phyloP scores from a whole-genome alignment of 2,888 invertebrate genomes.

The Zeuzera pyrina region DNA sequence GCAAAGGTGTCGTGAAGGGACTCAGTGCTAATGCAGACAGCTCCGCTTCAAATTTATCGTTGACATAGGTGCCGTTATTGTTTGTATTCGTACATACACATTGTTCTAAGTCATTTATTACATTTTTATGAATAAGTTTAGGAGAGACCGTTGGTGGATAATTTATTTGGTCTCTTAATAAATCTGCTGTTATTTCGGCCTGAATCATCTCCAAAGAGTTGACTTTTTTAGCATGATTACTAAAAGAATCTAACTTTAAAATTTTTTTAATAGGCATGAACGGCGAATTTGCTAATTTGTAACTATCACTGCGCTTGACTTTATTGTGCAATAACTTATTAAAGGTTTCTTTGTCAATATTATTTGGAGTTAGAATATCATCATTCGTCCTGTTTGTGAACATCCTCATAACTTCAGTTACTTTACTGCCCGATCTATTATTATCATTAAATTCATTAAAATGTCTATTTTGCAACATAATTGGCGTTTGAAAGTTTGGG shows the following conservation, averaged over 20 bases:
- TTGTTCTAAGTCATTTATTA: constrained; percentile 39
- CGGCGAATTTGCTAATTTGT: constrained; percentile 84
- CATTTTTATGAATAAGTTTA: constrained; percentile 50
- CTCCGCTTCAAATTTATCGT: constrained; percentile 50
- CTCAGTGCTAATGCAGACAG: constrained; percentile 56
- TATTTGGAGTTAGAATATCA: no score
- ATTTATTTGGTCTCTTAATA: constrained; percentile 79
- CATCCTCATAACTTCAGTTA: constrained; percentile 62
- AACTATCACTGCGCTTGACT: constrained; percentile 88
- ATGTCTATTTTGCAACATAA: constrained; percentile 52
- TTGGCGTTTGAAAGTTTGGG: constrained; percentile 62
- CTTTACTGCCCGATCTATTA: constrained; percentile 44
- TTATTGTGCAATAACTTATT: constrained; percentile 52
- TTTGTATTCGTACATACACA: constrained; percentile 43
- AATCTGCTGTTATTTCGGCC: constrained; percentile 74
- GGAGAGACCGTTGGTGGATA: constrained; percentile 79
- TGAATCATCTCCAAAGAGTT: constrained; percentile 73
- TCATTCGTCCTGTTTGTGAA: constrained; percentile 50
- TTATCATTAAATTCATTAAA: constrained; percentile 33
- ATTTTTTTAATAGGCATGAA: constrained; percentile 77
- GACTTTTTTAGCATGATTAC: constrained; percentile 54
- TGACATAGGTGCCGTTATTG: constrained; percentile 27
- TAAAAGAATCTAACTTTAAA: constrained; percentile 64
- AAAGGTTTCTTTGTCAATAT: constrained; percentile 20
- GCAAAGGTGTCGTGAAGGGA: constrained; percentile 53